Evolutionary conservation across 1,140 invertebrate genomes (phyloP).

Genomic region (Caenorhabditis briggsae): DNA sequence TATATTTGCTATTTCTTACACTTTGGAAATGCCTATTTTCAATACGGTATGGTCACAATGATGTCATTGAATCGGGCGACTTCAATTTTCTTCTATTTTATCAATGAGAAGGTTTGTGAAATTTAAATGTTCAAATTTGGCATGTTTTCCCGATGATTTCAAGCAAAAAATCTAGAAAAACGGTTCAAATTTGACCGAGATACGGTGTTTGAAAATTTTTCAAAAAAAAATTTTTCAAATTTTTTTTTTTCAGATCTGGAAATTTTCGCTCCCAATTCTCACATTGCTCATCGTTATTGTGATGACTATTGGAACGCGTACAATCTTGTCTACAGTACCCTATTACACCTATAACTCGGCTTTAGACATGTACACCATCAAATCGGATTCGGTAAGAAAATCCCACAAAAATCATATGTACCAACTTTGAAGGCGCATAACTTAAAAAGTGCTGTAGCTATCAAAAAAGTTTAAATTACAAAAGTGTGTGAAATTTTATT

Average conservation of each 20-base stretch:
- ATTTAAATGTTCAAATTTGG: background rate
- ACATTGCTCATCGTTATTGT: background rate
- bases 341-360: background rate
- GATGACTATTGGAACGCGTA: background rate
- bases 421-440: no score
- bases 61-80: constrained; percentile 17
- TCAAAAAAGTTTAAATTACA: no score
- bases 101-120: background rate
- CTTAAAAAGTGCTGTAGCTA: no score
- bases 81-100: background rate
- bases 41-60: background rate
- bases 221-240: background rate
- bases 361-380: background rate
- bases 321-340: background rate
- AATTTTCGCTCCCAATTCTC: background rate
- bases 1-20: background rate
- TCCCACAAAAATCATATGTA: background rate
- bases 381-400: constrained; percentile 10
- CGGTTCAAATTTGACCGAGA: no score
- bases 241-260: background rate
- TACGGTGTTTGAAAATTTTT: background rate
- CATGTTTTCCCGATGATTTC: background rate
- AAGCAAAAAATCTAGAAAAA: no score
- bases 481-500: no score
- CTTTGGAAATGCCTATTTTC: constrained; percentile 24